Evolutionary conservation across 1,140 invertebrate genomes (phyloP), one percentile per base, ranked within the genome.

Genomic region (Pollicipes pollicipes): DNA sequence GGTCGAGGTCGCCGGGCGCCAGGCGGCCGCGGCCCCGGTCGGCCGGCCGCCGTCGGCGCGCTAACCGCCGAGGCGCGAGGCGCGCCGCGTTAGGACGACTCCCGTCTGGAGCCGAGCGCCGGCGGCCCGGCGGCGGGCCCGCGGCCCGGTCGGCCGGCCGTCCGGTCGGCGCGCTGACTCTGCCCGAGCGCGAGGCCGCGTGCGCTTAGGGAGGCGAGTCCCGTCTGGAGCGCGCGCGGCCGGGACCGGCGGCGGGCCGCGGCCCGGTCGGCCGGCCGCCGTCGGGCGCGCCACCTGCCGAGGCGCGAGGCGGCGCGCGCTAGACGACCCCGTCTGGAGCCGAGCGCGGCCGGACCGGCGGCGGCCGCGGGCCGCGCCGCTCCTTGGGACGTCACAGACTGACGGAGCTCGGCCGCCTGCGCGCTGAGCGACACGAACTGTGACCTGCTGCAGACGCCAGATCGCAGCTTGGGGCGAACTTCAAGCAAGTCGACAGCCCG

Each of bases 351-450:
- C 85, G 30, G 84, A 81, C 1, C 86, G 83, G 76, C 89, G 88
- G 80, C 88, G 88, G 74, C 93, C 91, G 3, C 88, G 0, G 89
- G 90, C 4, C 93, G 79, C 4, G 88, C 88, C 75, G n/a, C n/a
- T n/a, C n/a, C n/a, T n/a, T 95, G 92, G 97, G 85, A 76, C 92
- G 90, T 78, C 93, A 96, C 78, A 97, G 93, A 58, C 95, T 94
- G 24, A 93, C 93, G 64, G 89, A 88, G 78, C 91, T 95, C 63
- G 90, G 85, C 77, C 93, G 96, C 77, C 95, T 90, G 70, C 90
- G 90, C 66, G 97, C 90, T 32, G 86, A 97, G 90, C 80, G 96
- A 93, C 69, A 97, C 87, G 75, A 88, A 91, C 0, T 88, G 85
- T 77, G 91, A 92, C 79, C 89, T 91, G 81, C 89, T 82, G 58